Base-by-base conservation (phyloP, 2,113 vertebrate species). In the Ophthalmolycus amberensis region DNA sequence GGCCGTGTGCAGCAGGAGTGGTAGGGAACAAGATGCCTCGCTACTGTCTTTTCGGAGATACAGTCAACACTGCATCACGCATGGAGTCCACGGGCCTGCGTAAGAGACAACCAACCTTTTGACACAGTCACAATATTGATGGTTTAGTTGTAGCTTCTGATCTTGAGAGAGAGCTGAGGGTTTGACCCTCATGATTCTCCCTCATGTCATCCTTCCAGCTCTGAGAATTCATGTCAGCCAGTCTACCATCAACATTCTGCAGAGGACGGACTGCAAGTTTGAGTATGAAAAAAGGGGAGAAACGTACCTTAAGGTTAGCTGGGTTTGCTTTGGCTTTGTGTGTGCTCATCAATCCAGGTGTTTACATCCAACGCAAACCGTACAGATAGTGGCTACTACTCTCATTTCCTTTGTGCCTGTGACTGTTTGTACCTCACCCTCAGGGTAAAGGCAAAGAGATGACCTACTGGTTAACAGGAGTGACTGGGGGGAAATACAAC, bases 21-120 rank as follows among this genome's bases (percentile, higher is more conserved):
- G 98, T 99, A 71, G 98, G 98, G 38, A 97, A 97, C 91, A 99
- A 99, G 93, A 99, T 99, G 98, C 98, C 98, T 78, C 96, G 97
- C 16, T 99, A 99, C 76, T 99, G 98, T 86, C 94, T 99, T 5
- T 99, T 99, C 74, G 98, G 97, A 48, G 97, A 99, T 16, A 98
- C 97, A 0, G 98, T 99, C 85, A 99, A 99, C 94, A 98, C 97
- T 0, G 96, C 98, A n/a, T 99, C 98, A 0, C 91, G 98, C 74
- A 98, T 99, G 97, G 98, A 99, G 94, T 99, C 98, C 82, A 97
- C 98, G 0, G 97, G 98, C 92, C 95, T 97, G 71, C 98, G 98
- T 99, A 96, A 96, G 97, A 64, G 15, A 87, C 52, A 84, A 75
- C 71, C 62, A 37, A 68, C 40, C 46, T 56, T 48, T 71, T 60